Evolutionary conservation across 2,888 invertebrate genomes (phyloP).

Genomic region (Vanessa cardui): DNA sequence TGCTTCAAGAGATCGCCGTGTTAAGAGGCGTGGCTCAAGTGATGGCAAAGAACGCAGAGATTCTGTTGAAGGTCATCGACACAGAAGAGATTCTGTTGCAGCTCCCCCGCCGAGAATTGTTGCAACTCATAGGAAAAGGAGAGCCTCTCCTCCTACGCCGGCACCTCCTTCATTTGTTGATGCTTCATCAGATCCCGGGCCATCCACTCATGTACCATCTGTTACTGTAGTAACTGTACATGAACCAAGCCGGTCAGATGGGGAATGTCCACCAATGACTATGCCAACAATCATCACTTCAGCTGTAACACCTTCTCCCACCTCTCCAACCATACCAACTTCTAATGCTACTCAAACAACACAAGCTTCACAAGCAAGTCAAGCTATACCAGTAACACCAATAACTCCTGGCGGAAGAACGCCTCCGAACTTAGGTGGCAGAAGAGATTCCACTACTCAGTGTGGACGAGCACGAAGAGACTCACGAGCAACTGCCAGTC

Average conservation of each 20-base stretch:
- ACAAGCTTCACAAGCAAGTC: constrained; percentile 57
- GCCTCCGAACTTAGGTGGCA: constrained; percentile 79
- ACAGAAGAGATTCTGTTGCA: constrained; percentile 86
- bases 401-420: constrained; percentile 65
- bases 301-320: constrained; percentile 91
- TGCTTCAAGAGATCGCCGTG: constrained; percentile 72
- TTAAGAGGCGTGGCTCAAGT: constrained; percentile 84
- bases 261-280: constrained; percentile 84
- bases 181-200: constrained; percentile 86
- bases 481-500: constrained; percentile 85
- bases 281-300: constrained; percentile 92
- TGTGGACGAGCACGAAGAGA: constrained; percentile 87
- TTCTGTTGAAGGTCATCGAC: constrained; percentile 86
- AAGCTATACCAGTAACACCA: constrained; percentile 50
- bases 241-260: constrained; percentile 82
- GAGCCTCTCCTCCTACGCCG: constrained; percentile 71
- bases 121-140: constrained; percentile 83
- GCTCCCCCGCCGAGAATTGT: constrained; percentile 85
- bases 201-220: constrained; percentile 72
- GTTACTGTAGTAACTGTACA: constrained; percentile 75
- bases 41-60: constrained; percentile 85
- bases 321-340: constrained; percentile 85
- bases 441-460: constrained; percentile 93
- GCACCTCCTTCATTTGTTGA: constrained; percentile 81
- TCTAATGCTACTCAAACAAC: constrained; percentile 55